Evolutionary conservation across 92 coral and sea anemone species (phyloP).

Genomic region (Siderastrea siderea): DNA sequence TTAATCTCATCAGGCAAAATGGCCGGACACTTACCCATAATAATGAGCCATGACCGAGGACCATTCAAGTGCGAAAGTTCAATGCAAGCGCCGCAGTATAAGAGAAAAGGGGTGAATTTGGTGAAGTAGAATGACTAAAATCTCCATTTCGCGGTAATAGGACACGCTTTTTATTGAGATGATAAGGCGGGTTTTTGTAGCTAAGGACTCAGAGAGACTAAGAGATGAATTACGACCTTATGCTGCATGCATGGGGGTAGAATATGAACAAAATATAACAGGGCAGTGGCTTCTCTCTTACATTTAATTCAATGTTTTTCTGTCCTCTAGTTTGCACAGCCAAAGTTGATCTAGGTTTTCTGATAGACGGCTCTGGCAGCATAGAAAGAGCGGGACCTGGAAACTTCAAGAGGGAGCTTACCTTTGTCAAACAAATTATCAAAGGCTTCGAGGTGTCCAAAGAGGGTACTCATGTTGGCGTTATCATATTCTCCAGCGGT

Average conservation of each 20-base stretch:
- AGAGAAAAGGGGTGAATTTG: too few relatives aligned
- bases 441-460: constrained; percentile 67
- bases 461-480: constrained; percentile 76
- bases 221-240: neutral
- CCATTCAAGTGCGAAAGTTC: too few relatives aligned
- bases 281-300: too few relatives aligned
- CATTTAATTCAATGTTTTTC: neutral
- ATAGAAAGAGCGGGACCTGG: constrained; percentile 60
- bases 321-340: constrained; percentile 69
- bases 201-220: too few relatives aligned
- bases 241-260: neutral
- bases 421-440: constrained; percentile 65
- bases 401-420: constrained; percentile 68
- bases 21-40: too few relatives aligned
- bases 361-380: constrained; percentile 91
- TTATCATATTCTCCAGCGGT: constrained; percentile 40
- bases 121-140: too few relatives aligned
- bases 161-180: too few relatives aligned
- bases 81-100: too few relatives aligned
- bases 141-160: too few relatives aligned
- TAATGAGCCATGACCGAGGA: too few relatives aligned
- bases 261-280: neutral
- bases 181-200: too few relatives aligned
- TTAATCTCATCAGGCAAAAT: too few relatives aligned
- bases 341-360: constrained; percentile 82